Evolutionary conservation across 2,888 invertebrate species (phyloP), one percentile per base, ranked within the genome.

Genomic region (Caradrina clavipalpis): DNA sequence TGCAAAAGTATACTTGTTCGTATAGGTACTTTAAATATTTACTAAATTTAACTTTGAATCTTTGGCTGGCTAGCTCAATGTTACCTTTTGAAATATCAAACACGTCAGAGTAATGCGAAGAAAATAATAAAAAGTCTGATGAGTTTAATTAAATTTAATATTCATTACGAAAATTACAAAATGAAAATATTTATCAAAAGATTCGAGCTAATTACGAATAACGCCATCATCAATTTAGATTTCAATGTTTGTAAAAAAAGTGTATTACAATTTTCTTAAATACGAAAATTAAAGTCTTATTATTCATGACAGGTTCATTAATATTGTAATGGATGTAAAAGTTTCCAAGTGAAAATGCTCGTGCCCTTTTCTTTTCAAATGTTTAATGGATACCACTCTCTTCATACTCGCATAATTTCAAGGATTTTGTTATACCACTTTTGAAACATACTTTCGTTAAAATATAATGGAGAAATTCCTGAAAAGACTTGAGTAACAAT

Each of bases 311-410:
- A 66, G 56, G 54, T 47, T 80, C 76, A 68, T 82, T 81, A 73
- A 66, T 81, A 81, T 80, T 76, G 64, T 63, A 80, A 79, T 74
- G 59, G 59, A 75, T 70, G 69, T 56, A 69, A 80, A 82, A 81
- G 80, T 82, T 82, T 63, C 19, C 31, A 68, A 70, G 53, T 76
- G 69, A 51, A 72, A 61, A 64, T 72, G 54, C 70, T 64, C 60
- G 58, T 70, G 65, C 66, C 83, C 69, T 79, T 80, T 68, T 82
- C 80, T 82, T 75, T 69, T 69, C 49, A 67, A 67, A 76, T 64
- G 59, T 69, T 80, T 75, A 75, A 79, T 71, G 71, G 57, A 63
- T 66, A 39, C 22, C 54, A 51, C 45, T 70, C 58, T 60, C 59
- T 67, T 76, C 57, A 64, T 70, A 57, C 49, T 76, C 58, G 58